Percentiles rank a stretch among this genome's conserved stretches.
These are phyloP conservation scores for Armadillidium nasatum DNA, from an alignment of 1,140 invertebrate genomes.

Conservation along the genomic window DNA sequence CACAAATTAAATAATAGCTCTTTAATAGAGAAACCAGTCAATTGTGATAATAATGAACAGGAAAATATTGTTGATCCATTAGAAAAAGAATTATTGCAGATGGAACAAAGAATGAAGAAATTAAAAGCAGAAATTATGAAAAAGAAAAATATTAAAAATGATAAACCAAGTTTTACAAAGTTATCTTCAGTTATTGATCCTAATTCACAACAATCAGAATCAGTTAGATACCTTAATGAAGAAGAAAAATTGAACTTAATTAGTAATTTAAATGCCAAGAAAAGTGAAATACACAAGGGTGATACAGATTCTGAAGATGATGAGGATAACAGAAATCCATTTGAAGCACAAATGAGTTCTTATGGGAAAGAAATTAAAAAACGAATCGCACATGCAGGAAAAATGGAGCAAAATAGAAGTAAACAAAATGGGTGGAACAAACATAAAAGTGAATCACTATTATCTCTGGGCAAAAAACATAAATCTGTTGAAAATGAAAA, in stretches of 20 bases:
- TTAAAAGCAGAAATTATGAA: constrained; percentile 31
- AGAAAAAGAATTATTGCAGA: constrained; percentile 37
- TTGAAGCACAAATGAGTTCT: constrained; percentile 64
- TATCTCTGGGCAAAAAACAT: neutral
- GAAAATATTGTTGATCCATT: constrained; percentile 33
- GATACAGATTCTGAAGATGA: constrained; percentile 72
- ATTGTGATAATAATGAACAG: too few relatives aligned
- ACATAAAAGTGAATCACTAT: neutral
- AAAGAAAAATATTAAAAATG: constrained; percentile 37
- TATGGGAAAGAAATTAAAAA: constrained; percentile 64
- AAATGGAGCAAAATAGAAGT: neutral
- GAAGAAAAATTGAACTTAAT: constrained; percentile 29
- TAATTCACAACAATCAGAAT: neutral
- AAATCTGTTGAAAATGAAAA: constrained; percentile 38
- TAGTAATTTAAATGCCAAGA: constrained; percentile 26
- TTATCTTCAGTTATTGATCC: constrained; percentile 25
- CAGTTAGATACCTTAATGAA: constrained; percentile 18
- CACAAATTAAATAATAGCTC: too few relatives aligned
- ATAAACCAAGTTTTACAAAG: constrained; percentile 36
- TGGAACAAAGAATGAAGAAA: constrained; percentile 38
- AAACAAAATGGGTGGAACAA: constrained; percentile 3
- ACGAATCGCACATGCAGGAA: constrained; percentile 49
- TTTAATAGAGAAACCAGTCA: too few relatives aligned
- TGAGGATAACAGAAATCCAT: constrained; percentile 67
- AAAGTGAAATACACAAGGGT: constrained; percentile 56